Evolutionary conservation across 2,888 invertebrate species (phyloP), one percentile per base, ranked within the genome.

Genomic region (Oligia strigilis): DNA sequence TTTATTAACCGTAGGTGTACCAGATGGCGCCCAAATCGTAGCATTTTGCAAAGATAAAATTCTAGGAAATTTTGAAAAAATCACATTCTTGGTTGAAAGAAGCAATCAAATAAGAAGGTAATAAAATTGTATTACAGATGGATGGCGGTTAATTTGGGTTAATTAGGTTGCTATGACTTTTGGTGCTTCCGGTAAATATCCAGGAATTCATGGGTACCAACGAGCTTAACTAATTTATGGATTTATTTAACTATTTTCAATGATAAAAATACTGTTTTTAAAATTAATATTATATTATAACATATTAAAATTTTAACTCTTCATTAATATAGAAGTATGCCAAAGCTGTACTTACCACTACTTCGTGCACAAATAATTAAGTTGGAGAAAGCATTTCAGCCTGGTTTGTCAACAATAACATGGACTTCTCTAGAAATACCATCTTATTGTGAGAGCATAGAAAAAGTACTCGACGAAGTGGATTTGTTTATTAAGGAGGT

Each of bases 351-450:
- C 91, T 94, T 98, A 60, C 98, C 98, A 58, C 94, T 98, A 75
- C 97, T 98, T 93, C 97, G 98, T 74, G 97, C 98, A 6, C 97
- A 98, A 81, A 94, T 98, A 19, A 96, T 98, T 82, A 98, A 98
- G 92, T 93, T 98, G 86, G 98, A 98, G 84, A 97, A 97, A 74
- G 97, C 98, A 0, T 98, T 99, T 85, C 97, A 98, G 93, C 98
- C 98, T 0, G 99, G 98, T 1, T 94, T 99, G 19, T 98, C 98
- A 0, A 98, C 98, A 1, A 97, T 99, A 36, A 98, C 98, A 0
- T 99, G 99, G 99, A 98, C 98, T 0, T 99, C 99, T 0, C 97
- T 98, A 88, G 98, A 98, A 91, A 98, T 98, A 87, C 97, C 98
- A 0, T 94, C 97, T 58, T 98, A 98, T 90, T 98, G 98, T 88